Evolutionary conservation across 2,113 vertebrate genomes (phyloP).

Genomic region (Paratilapia polleni): DNA sequence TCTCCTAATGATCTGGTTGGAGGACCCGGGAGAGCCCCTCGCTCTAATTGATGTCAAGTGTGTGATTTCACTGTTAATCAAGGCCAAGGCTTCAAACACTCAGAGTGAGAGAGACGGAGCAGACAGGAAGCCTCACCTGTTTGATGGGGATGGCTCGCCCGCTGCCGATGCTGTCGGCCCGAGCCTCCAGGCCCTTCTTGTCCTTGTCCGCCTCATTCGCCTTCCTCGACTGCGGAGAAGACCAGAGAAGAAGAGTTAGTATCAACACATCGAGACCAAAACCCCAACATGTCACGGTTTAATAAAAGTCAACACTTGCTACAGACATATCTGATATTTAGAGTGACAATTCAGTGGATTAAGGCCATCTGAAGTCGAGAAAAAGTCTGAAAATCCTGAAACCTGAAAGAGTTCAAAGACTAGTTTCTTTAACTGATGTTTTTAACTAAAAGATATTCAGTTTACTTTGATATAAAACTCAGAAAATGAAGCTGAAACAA

Average conservation of each 20-base stretch:
- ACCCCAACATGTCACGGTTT: neutral
- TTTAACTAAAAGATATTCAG: neutral
- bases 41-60: slow-evolving; percentile 98
- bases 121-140: slow-evolving; percentile 85
- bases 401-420: neutral
- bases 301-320: neutral
- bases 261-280: neutral
- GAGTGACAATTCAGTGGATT: neutral
- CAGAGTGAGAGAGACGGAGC: neutral
- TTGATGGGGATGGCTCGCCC: slow-evolving; percentile 99
- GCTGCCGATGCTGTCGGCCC: slow-evolving; percentile 98
- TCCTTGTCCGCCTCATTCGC: slow-evolving; percentile 97
- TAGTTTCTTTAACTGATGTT: neutral
- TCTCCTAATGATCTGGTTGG: slow-evolving; percentile 95
- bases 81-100: slow-evolving; percentile 72
- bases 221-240: slow-evolving; percentile 91
- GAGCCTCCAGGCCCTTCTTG: slow-evolving; percentile 95
- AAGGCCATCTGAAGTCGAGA: neutral
- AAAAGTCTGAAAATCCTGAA: neutral
- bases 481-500: too few species aligned
- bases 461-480: neutral
- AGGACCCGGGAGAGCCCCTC: slow-evolving; percentile 89
- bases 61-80: slow-evolving; percentile 93
- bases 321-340: neutral
- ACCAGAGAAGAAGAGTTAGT: slow-evolving; percentile 42